Evolutionary conservation across 2,888 invertebrate genomes (phyloP).

Genomic region (Meandrusa payeni): DNA sequence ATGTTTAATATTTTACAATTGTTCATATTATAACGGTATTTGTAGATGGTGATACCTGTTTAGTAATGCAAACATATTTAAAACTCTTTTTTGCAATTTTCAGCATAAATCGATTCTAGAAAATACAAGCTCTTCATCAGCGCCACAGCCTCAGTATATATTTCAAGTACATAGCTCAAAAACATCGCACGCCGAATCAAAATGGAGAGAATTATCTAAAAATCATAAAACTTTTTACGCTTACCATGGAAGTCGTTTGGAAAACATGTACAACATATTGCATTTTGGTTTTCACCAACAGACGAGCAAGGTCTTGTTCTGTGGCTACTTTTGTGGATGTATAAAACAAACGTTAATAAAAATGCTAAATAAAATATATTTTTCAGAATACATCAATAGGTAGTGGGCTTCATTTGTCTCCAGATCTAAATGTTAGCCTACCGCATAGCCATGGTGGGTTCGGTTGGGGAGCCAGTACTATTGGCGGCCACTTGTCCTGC

Average conservation of each 20-base stretch:
- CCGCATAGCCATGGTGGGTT: constrained; percentile 87
- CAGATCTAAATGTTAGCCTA: constrained; percentile 86
- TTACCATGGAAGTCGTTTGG: constrained; percentile 90
- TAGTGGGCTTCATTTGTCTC: constrained; percentile 87
- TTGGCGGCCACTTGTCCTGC: constrained; percentile 88
- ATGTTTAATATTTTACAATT: no score
- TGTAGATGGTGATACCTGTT: no score
- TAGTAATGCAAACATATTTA: not conserved
- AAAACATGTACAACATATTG: constrained; percentile 90
- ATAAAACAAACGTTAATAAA: no score
- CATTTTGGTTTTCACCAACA: constrained; percentile 89
- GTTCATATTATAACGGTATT: no score
- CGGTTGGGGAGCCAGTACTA: constrained; percentile 87
- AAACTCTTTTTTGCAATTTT: constrained; percentile 32
- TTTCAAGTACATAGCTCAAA: constrained; percentile 82
- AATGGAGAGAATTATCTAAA: constrained; percentile 80
- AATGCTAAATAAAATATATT: constrained; percentile 1
- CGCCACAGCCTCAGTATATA: constrained; percentile 83
- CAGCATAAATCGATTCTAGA: constrained; percentile 80
- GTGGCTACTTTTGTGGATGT: not conserved
- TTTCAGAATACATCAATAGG: constrained; percentile 83
- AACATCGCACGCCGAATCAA: constrained; percentile 78
- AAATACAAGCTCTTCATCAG: constrained; percentile 67
- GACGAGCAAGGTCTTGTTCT: constrained; percentile 79
- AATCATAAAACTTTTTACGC: constrained; percentile 83